Percentiles rank a stretch among this genome's conserved stretches.
These are phyloP conservation scores for Trinorchestia longiramus DNA, from an alignment of 1,140 invertebrate species.

Conservation along the genomic window DNA sequence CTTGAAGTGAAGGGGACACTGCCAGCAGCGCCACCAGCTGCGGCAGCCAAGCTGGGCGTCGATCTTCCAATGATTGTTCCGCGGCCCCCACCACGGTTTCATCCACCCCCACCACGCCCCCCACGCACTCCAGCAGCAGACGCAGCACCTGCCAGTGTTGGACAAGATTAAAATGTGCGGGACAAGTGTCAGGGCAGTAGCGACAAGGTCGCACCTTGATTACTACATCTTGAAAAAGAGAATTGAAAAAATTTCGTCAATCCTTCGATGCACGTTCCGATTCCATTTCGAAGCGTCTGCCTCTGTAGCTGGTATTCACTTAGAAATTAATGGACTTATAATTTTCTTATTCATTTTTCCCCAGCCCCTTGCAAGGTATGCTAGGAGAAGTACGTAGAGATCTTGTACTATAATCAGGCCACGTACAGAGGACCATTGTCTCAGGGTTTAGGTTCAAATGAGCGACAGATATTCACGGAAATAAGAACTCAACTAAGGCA, in stretches of 20 bases:
- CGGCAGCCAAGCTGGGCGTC: neutral
- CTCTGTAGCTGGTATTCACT: neutral
- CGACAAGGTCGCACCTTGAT: neutral
- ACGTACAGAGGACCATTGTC: too few relatives aligned
- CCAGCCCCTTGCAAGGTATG: too few relatives aligned
- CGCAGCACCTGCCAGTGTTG: neutral
- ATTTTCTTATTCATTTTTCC: neutral
- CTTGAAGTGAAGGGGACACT: neutral
- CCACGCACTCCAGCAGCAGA: neutral
- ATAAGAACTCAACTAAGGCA: too few relatives aligned
- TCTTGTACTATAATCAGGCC: too few relatives aligned
- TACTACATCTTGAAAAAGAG: neutral
- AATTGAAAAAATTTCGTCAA: neutral
- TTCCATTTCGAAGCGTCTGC: neutral
- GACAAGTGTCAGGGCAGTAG: neutral
- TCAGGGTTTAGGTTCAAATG: too few relatives aligned
- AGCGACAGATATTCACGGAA: too few relatives aligned
- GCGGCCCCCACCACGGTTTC: neutral
- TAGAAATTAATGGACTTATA: neutral
- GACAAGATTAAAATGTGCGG: too few relatives aligned
- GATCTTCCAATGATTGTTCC: neutral
- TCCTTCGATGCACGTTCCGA: neutral
- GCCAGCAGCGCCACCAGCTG: constrained; percentile 28
- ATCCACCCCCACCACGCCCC: neutral
- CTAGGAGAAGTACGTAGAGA: too few relatives aligned